Percentiles rank a stretch among this genome's conserved stretches.
Conservation (phyloP, 2,113 vertebrate species). For the Engraulis encrasicolus region DNA sequence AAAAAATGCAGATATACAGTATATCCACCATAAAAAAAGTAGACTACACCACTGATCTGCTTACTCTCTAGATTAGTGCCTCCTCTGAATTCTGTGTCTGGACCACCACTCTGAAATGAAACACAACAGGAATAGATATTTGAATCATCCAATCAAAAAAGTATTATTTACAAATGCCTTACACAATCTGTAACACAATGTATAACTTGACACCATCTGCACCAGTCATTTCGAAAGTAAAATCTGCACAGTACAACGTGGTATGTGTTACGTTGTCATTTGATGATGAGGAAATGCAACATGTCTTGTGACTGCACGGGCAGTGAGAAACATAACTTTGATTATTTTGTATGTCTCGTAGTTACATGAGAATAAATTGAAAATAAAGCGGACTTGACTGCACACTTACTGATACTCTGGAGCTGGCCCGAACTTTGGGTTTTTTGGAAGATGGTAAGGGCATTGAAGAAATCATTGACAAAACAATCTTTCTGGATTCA, state of each 20-base stretch:
- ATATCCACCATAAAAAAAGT: too few relatives aligned
- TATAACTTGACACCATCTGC: too few relatives aligned
- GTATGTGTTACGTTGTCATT: too few relatives aligned
- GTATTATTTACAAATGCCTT: neutral
- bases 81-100: conserved; percentile 83
- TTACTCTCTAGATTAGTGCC: conserved; percentile 80
- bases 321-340: too few relatives aligned
- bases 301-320: too few relatives aligned
- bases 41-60: too few relatives aligned
- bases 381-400: neutral
- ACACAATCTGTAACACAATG: neutral
- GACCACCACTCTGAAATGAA: conserved; percentile 76
- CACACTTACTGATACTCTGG: conserved; percentile 86
- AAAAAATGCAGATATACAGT: too few relatives aligned
- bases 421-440: conserved; percentile 93
- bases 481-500: conserved; percentile 94
- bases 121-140: neutral
- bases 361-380: too few relatives aligned
- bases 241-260: too few relatives aligned
- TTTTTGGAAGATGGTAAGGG: conserved; percentile 88
- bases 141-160: too few relatives aligned
- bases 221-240: too few relatives aligned
- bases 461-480: conserved; percentile 88
- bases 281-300: neutral
- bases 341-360: too few relatives aligned